Percentiles rank a stretch among this genome's conserved stretches.
phyloP scores from a whole-genome alignment of 2,797 vertebrate species.

The Enteromius radiatus region DNA sequence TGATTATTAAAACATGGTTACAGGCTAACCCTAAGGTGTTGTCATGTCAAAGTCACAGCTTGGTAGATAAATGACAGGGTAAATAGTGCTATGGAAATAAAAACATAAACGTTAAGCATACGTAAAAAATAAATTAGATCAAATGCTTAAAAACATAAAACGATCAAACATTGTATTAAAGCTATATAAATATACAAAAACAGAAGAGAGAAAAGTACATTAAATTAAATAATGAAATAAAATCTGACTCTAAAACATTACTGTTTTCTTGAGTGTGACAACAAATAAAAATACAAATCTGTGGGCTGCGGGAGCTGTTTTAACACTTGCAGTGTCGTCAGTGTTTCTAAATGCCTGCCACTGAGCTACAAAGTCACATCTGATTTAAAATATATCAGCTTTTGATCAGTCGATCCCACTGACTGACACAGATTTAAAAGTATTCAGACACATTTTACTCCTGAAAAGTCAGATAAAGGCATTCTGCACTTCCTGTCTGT shows the following conservation, averaged over 20 bases:
- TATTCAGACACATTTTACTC: conserved; percentile 26
- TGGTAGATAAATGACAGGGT: too few relatives aligned
- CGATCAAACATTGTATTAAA: too few relatives aligned
- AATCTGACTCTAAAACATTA: too few relatives aligned
- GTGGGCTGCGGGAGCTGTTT: background rate
- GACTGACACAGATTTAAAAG: conserved; percentile 24
- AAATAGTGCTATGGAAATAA: too few relatives aligned
- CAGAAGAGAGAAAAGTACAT: too few relatives aligned
- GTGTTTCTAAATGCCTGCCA: background rate
- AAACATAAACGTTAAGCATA: background rate
- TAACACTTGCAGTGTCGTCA: background rate
- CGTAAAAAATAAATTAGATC: background rate
- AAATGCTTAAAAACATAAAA: background rate
- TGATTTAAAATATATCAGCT: background rate
- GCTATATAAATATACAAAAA: too few relatives aligned
- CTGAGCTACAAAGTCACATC: conserved; percentile 5
- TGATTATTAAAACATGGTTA: background rate
- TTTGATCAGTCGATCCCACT: background rate
- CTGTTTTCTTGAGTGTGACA: too few relatives aligned
- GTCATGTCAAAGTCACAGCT: too few relatives aligned
- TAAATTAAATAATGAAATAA: too few relatives aligned
- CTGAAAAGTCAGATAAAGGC: conserved; percentile 21
- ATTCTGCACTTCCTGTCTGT: background rate
- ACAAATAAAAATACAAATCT: too few relatives aligned
- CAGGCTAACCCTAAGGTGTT: background rate